Percentiles rank a stretch among this genome's conserved stretches.
Evolutionary conservation across 2,888 invertebrate genomes (phyloP).

Genomic region (Scelioninae gen. 2): DNA sequence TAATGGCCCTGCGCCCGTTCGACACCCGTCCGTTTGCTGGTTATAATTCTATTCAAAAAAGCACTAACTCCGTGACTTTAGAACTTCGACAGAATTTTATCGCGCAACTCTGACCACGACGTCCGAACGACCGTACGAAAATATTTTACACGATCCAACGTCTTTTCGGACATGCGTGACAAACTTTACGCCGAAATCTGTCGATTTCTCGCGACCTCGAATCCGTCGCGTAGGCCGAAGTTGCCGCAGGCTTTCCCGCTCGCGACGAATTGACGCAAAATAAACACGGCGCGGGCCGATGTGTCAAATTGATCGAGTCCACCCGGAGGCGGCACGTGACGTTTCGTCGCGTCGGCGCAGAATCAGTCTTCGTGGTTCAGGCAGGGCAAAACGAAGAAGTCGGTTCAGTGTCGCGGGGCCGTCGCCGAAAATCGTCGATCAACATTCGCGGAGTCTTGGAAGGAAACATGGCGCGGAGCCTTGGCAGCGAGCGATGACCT

Average conservation of each 20-base stretch:
- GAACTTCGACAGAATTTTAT: too few species aligned
- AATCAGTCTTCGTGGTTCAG: slow-evolving; percentile 32
- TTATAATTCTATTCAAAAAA: too few species aligned
- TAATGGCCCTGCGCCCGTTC: too few species aligned
- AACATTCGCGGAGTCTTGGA: slow-evolving; percentile 8
- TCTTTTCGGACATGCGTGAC: too few species aligned
- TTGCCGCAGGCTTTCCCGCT: slow-evolving; percentile 22
- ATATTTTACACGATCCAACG: too few species aligned
- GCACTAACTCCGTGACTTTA: too few species aligned
- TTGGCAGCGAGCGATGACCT: slow-evolving; percentile 34
- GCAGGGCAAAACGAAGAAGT: slow-evolving; percentile 19
- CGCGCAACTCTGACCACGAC: too few species aligned
- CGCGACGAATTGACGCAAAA: slow-evolving; percentile 41
- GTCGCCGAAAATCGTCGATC: slow-evolving; percentile 34
- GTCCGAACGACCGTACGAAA: too few species aligned
- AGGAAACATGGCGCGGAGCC: slow-evolving; percentile 17
- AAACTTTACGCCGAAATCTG: too few species aligned
- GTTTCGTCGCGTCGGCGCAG: slow-evolving; percentile 45
- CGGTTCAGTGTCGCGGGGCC: slow-evolving; percentile 10
- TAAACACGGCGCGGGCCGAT: slow-evolving; percentile 36
- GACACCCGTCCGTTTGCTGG: too few species aligned
- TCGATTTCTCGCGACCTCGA: too few species aligned
- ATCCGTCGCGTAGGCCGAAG: slow-evolving; percentile 8
- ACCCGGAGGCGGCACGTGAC: slow-evolving; percentile 40
- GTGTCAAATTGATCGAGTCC: slow-evolving; percentile 51